phyloP scores from a whole-genome alignment of 1,140 invertebrate genomes.

The Tenebrio molitor region DNA sequence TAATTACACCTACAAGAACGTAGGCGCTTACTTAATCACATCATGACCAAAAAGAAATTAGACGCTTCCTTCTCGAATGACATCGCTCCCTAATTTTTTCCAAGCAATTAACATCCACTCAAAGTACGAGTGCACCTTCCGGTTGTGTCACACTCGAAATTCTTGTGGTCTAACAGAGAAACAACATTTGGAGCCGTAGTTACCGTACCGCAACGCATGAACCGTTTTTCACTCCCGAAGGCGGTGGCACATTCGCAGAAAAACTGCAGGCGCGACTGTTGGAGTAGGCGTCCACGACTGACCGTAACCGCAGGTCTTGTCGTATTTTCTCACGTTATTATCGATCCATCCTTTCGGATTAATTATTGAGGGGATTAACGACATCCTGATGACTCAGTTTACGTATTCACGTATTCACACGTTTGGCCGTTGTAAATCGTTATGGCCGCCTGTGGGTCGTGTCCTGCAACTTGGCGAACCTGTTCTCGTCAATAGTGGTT shows the following conservation, averaged over 20 bases:
- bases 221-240: too few species aligned
- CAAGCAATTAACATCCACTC: background rate
- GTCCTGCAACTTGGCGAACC: conserved; percentile 47
- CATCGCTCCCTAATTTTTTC: background rate
- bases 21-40: conserved; percentile 4
- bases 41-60: conserved; percentile 22
- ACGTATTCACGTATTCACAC: background rate
- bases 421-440: background rate
- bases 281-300: too few species aligned
- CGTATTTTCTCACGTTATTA: conserved; percentile 21
- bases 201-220: too few species aligned
- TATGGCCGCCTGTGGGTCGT: conserved; percentile 27
- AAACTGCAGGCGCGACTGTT: too few species aligned
- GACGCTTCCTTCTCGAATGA: conserved; percentile 11
- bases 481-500: conserved; percentile 54
- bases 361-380: conserved; percentile 5
- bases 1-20: conserved; percentile 15
- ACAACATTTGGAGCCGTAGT: background rate
- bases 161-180: background rate
- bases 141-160: background rate
- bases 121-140: background rate
- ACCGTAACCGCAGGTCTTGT: background rate
- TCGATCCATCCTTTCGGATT: background rate
- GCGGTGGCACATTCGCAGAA: too few species aligned
- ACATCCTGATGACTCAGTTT: conserved; percentile 41